Evolutionary conservation across 2,888 invertebrate genomes (phyloP), one percentile per base, ranked within the genome.

Genomic region (Idaea biselata): DNA sequence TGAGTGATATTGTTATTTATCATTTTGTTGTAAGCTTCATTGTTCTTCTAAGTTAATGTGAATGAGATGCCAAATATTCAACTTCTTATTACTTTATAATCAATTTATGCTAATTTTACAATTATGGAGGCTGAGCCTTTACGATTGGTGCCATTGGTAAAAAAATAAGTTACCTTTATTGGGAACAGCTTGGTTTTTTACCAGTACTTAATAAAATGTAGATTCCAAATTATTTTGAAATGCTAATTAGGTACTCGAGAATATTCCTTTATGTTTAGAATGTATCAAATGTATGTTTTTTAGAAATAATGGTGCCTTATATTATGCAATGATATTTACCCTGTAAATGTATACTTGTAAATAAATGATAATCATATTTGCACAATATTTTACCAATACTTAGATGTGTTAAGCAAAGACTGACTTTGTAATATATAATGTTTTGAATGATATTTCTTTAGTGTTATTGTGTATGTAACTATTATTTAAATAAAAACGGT

Each of bases 381-480:
- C 74, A 79, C 75, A 74, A 82, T 83, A 82, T 83, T 83, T 86
- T 88, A 90, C 88, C 88, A 86, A 88, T 87, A 86, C 84, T 82
- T 82, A 81, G 83, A 86, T 84, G 88, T 89, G 86, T 88, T 90
- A 90, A 91, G 90, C 88, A 89, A 92, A 92, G 92, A 92, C 92
- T 91, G 92, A 92, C 91, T 91, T 90, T 89, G 87, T 91, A 89
- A 86, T 83, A 80, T 74, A 74, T 79, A 79, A 80, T 79, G 78
- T 83, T 82, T 78, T 68, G 76, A 86, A 82, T 86, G 79, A 81
- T 85, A 86, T 81, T 84, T 82, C 73, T 59, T 83, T 87, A 86
- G 82, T 80, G 77, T 89, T 86, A 86, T 83, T 86, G 69, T 61
- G 56, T 56, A 56, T 67, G 60, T 57, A 60, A 63, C 25, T 65